Evolutionary conservation across 2,888 invertebrate species (phyloP).

Genomic region (Parnassius mnemosyne): DNA sequence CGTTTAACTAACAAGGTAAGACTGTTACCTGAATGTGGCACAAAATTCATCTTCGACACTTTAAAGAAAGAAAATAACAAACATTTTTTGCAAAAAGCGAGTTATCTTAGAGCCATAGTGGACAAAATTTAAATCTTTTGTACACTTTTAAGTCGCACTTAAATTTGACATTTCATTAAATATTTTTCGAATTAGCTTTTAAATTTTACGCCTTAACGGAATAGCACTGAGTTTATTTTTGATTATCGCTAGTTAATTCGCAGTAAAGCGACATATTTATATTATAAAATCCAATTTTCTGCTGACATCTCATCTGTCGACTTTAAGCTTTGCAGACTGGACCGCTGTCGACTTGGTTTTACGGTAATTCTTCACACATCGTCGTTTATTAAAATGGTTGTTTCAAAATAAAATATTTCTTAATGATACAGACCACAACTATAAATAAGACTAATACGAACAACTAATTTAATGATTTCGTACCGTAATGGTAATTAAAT

Average conservation of each 20-base stretch:
- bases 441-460: not conserved
- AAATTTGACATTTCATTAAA: conserved; percentile 70
- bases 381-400: conserved; percentile 43
- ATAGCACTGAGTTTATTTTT: conserved; percentile 38
- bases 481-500: no score
- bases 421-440: conserved; percentile 2
- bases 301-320: conserved; percentile 80
- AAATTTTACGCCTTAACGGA: conserved; percentile 40
- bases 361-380: conserved; percentile 64
- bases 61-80: conserved; percentile 48
- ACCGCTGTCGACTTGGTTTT: conserved; percentile 70
- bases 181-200: conserved; percentile 30
- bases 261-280: conserved; percentile 77
- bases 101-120: conserved; percentile 51
- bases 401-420: conserved; percentile 29
- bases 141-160: conserved; percentile 63
- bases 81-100: conserved; percentile 52
- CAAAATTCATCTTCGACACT: conserved; percentile 55
- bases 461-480: not conserved
- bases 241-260: conserved; percentile 44
- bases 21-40: conserved; percentile 44
- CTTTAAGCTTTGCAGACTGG: conserved; percentile 74
- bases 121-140: conserved; percentile 71
- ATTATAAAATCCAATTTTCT: conserved; percentile 81
- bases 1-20: conserved; percentile 63